Base-by-base conservation (phyloP, 2,797 vertebrate genomes). In the Knipowitschia caucasica region DNA sequence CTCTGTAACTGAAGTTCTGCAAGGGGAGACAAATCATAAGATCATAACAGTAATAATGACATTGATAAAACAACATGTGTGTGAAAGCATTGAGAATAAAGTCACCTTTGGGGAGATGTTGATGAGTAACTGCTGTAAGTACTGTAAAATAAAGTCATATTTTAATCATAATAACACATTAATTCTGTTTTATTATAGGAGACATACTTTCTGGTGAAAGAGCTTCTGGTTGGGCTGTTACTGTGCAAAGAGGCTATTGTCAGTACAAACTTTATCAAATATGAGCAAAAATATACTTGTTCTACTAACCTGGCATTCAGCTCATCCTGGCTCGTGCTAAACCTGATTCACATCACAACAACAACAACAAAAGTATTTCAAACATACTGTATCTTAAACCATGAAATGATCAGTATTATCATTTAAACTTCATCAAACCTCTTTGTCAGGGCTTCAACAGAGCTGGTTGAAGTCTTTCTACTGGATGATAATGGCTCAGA, bases 401-500 rank as follows among this genome's bases (percentile, higher is more conserved):
- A n/a, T n/a, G n/a, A n/a, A n/a, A n/a, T n/a, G n/a, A n/a, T n/a
- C n/a, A n/a, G n/a, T n/a, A n/a, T 42, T 7, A 34, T 1, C 5
- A 21, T n/a, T 27, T 5, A 20, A 8, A 30, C n/a, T 47, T 4
- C 8, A 23, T 24, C 2, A 1, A 81, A 91, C 90, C 76, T 88
- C 64, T 87, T 83, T 44, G 33, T 46, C 38, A 90, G 71, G 26
- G 80, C 39, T 0, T 65, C 59, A 53, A 90, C 89, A 51, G 72
- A 4, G 5, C 42, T 34, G 33, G 4, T 69, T 11, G 2, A 6
- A 20, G 66, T 30, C 53, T 14, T 73, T 35, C 71, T 66, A 44
- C 52, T 52, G 38, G 26, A 77, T 14, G 4, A 12, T 25, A 67
- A 53, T 21, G 63, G 1, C 6, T 43, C 56, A 21, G 47, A 2